A percentile compares a stretch with the other conserved stretches of the same genome.
Evolutionary conservation across 1,140 invertebrate genomes (phyloP).

Genomic region (Cataglyphis hispanica): DNA sequence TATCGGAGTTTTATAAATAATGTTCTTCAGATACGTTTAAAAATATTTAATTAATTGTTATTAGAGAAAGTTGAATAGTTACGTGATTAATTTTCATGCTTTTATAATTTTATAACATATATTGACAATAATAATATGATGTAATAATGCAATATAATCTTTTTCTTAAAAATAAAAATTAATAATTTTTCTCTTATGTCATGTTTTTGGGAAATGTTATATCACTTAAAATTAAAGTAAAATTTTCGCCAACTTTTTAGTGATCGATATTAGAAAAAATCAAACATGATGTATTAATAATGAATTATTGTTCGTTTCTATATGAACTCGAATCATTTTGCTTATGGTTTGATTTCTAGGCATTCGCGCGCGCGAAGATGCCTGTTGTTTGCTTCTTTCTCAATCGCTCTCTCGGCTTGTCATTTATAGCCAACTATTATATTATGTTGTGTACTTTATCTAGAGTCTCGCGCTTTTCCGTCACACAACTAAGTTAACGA

Average conservation of each 20-base stretch:
- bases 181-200: not conserved
- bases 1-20: conserved; percentile 24
- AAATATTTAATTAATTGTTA: conserved; percentile 13
- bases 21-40: not conserved
- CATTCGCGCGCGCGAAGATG: not conserved
- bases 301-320: not conserved
- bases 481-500: conserved; percentile 70
- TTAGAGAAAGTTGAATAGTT: not conserved
- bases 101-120: not conserved
- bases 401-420: not conserved
- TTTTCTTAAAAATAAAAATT: not conserved
- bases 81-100: not conserved
- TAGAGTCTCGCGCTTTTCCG: conserved; percentile 64
- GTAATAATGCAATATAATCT: not conserved
- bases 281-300: not conserved
- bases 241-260: not conserved
- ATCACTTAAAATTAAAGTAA: not conserved
- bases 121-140: not conserved
- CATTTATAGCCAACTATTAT: conserved; percentile 37
- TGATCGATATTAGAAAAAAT: not conserved
- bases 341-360: not conserved
- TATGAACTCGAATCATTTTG: not conserved
- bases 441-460: conserved; percentile 41
- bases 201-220: not conserved
- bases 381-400: not conserved